Percentiles rank a stretch among this genome's conserved stretches.
These are phyloP conservation scores for Bombus breviceps DNA, from an alignment of 1,140 invertebrate species.

Conservation along the genomic window DNA sequence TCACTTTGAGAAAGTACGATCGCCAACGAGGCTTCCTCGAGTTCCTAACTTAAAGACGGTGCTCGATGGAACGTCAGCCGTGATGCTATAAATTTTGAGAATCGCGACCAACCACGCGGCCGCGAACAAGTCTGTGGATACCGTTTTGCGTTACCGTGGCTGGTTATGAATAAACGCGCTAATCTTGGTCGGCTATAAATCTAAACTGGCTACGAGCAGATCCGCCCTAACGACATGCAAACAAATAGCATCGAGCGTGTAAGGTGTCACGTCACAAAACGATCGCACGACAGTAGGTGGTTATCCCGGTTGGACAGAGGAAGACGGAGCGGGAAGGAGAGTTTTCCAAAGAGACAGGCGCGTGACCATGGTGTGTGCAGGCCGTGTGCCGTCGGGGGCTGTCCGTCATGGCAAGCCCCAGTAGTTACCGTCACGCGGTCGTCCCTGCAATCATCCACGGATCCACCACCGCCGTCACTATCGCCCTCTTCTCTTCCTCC, in stretches of 20 bases:
- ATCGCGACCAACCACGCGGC: neutral
- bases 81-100: neutral
- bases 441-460: slow-evolving; percentile 77
- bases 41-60: neutral
- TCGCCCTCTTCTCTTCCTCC: slow-evolving; percentile 52
- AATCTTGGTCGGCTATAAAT: slow-evolving; percentile 23
- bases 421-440: slow-evolving; percentile 81
- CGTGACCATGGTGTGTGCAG: slow-evolving; percentile 69
- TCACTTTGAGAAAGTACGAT: neutral
- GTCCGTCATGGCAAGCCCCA: slow-evolving; percentile 78
- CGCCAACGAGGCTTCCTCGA: neutral
- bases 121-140: neutral
- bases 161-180: neutral
- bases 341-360: slow-evolving; percentile 71
- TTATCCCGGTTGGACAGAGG: neutral
- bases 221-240: slow-evolving; percentile 45
- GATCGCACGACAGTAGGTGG: slow-evolving; percentile 48
- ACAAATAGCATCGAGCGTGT: slow-evolving; percentile 57
- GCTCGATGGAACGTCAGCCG: neutral
- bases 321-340: slow-evolving; percentile 47
- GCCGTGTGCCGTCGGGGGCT: slow-evolving; percentile 66
- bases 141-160: neutral
- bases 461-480: slow-evolving; percentile 60
- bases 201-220: neutral
- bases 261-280: slow-evolving; percentile 64